Conservation (phyloP, 2,113 vertebrate genomes). For the Apteryx mantelli region DNA sequence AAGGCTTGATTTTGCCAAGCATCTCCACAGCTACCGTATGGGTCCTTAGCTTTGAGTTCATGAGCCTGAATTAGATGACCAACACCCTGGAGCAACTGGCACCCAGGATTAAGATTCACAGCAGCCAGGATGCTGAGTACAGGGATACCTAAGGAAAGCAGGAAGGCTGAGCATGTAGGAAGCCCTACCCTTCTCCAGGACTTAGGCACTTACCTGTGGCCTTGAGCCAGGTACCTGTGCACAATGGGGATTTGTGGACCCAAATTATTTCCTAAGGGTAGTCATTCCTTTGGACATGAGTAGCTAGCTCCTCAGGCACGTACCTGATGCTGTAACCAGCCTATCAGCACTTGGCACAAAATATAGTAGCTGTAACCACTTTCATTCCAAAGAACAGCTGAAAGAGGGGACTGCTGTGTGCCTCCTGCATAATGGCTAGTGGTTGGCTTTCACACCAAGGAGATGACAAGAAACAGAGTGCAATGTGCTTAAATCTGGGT, state of each 20-base stretch:
- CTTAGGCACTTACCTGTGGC: not conserved
- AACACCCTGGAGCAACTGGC: not conserved
- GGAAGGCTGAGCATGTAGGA: not conserved
- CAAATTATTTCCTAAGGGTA: not conserved
- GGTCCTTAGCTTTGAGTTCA: not conserved
- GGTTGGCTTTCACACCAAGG: not conserved
- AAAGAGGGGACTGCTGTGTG: not conserved
- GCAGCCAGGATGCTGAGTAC: not conserved
- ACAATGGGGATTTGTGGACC: not conserved
- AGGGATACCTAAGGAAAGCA: not conserved
- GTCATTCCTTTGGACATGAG: not conserved
- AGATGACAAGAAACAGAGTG: not conserved
- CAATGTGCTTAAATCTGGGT: not conserved
- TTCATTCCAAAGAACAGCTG: not conserved
- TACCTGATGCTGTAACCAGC: not conserved
- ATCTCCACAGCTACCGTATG: not conserved
- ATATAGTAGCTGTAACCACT: not conserved
- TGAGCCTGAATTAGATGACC: not conserved
- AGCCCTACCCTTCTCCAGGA: not conserved
- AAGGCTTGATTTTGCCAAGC: not conserved
- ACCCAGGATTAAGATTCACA: not conserved
- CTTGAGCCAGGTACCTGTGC: not conserved
- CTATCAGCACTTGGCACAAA: not conserved
- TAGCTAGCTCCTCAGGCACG: not conserved
- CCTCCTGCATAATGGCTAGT: accelerated